Evolutionary conservation across 2,797 vertebrate genomes (phyloP).

Genomic region (Coendou prehensilis): DNA sequence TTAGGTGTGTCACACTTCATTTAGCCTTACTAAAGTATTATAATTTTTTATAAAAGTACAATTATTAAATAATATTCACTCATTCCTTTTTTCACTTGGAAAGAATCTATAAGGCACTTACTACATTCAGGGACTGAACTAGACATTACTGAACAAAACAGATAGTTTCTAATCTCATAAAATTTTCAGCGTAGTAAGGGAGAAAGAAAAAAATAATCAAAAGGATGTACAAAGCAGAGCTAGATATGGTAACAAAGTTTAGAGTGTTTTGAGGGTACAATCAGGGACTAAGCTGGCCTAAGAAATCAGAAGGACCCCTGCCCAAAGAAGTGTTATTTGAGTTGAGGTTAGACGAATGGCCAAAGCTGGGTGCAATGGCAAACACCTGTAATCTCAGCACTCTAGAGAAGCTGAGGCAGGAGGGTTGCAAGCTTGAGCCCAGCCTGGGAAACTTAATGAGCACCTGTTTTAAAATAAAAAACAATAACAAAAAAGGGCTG

Average conservation of each 20-base stretch:
- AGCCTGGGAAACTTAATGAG: background rate
- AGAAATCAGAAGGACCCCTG: background rate
- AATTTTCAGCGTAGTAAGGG: background rate
- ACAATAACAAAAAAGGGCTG: background rate
- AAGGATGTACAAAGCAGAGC: background rate
- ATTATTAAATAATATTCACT: background rate
- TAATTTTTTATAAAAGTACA: conserved; percentile 3
- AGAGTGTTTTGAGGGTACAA: background rate
- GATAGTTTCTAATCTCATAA: background rate
- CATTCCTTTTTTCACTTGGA: background rate
- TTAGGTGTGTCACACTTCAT: background rate
- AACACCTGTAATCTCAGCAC: background rate
- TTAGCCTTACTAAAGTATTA: background rate
- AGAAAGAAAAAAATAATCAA: background rate
- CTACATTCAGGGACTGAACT: background rate
- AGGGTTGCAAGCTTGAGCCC: background rate
- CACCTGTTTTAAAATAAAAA: background rate
- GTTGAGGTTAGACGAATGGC: background rate
- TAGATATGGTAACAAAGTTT: background rate
- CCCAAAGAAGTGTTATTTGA: background rate
- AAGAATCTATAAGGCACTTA: background rate
- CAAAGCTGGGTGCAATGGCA: background rate
- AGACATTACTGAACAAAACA: background rate
- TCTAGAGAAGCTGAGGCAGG: background rate
- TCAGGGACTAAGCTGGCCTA: background rate